phyloP scores from a whole-genome alignment of 2,797 vertebrate species.

The Meda fulgida region DNA sequence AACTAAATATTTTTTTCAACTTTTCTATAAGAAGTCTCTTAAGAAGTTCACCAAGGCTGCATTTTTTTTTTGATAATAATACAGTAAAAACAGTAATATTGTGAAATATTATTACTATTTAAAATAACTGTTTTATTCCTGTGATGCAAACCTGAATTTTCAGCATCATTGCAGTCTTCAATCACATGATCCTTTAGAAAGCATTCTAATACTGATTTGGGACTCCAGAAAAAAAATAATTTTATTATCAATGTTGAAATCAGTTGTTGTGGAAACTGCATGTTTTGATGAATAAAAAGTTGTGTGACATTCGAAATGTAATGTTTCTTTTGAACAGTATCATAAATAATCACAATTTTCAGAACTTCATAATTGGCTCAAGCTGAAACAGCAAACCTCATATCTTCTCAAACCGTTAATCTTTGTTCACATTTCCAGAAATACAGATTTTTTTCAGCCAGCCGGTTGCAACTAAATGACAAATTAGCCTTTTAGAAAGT shows the following conservation, averaged over 20 bases:
- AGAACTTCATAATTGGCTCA: neutral
- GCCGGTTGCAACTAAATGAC: neutral
- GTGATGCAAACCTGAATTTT: neutral
- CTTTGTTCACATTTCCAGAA: neutral
- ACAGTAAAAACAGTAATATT: neutral
- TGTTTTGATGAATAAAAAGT: too few relatives aligned
- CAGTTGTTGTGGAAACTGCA: neutral
- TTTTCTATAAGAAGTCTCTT: neutral
- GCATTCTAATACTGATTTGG: neutral
- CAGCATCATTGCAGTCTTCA: neutral
- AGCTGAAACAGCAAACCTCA: neutral
- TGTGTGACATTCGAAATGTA: too few relatives aligned
- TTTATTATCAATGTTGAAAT: neutral
- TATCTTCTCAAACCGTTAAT: neutral
- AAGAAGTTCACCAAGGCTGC: neutral
- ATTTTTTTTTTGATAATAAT: neutral
- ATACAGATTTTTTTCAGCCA: neutral
- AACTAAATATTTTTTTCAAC: too few relatives aligned
- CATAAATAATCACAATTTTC: neutral
- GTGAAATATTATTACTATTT: too few relatives aligned
- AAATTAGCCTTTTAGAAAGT: slow-evolving; percentile 6
- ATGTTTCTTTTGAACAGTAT: too few relatives aligned
- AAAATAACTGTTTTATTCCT: neutral
- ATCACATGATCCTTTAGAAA: neutral
- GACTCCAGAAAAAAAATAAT: neutral